These are phyloP conservation scores for Heterochromis multidens DNA, from an alignment of 2,113 vertebrate genomes.

Conservation along the genomic window DNA sequence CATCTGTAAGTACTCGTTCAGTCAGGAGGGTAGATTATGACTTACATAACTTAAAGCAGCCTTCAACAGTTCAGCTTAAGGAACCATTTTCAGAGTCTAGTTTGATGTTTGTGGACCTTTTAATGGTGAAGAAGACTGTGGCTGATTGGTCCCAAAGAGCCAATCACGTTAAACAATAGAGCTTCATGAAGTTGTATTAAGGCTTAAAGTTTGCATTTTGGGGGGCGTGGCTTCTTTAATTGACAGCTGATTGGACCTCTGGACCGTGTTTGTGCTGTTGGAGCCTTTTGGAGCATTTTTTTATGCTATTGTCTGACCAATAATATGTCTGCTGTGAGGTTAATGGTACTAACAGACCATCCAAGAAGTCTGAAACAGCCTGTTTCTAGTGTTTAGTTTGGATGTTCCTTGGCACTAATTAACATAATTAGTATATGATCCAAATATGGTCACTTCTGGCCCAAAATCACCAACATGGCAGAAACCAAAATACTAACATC, in stretches of 20 bases:
- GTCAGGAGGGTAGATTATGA: neutral
- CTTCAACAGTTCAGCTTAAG: neutral
- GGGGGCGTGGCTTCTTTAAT: no score
- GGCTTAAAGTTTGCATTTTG: neutral
- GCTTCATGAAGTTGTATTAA: neutral
- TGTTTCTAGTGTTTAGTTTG: neutral
- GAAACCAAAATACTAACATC: neutral
- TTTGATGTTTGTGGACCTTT: neutral
- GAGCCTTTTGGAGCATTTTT: no score
- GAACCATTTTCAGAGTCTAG: neutral
- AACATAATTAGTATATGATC: neutral
- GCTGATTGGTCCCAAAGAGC: neutral
- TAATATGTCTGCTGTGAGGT: no score
- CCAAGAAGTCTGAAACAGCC: no score
- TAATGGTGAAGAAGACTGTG: neutral
- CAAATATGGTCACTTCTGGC: neutral
- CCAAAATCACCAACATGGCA: neutral
- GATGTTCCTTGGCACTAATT: neutral
- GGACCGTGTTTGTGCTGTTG: no score
- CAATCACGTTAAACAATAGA: neutral
- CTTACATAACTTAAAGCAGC: neutral
- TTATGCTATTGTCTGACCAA: no score
- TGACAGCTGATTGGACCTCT: no score
- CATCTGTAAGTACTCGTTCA: conserved; percentile 88
- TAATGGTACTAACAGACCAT: no score